phyloP scores from a whole-genome alignment of 2,113 vertebrate genomes.

The Conger conger region DNA sequence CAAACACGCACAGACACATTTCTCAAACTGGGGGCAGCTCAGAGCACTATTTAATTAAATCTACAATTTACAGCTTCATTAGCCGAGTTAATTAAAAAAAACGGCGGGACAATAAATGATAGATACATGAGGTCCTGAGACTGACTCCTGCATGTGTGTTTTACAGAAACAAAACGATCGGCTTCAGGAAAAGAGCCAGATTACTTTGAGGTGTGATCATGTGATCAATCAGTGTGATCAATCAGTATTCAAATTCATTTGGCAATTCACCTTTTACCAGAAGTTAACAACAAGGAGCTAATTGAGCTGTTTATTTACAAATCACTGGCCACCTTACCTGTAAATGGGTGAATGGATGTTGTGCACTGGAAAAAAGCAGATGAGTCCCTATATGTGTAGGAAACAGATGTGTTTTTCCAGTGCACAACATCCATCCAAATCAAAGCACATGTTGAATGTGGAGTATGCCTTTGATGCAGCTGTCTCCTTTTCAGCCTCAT shows the following conservation, averaged over 20 bases:
- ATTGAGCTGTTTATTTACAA: neutral
- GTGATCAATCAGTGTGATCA: neutral
- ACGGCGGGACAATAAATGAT: neutral
- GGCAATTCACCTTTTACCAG: neutral
- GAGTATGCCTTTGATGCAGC: neutral
- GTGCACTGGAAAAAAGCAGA: neutral
- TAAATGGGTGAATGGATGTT: neutral
- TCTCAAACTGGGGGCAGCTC: neutral
- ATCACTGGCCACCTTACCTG: neutral
- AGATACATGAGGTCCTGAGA: neutral
- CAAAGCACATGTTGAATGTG: neutral
- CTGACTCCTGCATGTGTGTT: neutral
- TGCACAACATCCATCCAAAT: too few relatives aligned
- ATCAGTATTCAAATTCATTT: neutral
- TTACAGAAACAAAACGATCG: neutral
- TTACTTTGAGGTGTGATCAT: too few relatives aligned
- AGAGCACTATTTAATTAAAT: neutral
- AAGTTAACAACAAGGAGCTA: neutral
- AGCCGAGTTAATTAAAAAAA: slow-evolving; percentile 22
- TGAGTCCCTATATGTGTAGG: neutral
- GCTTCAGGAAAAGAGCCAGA: neutral
- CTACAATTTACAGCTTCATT: slow-evolving; percentile 21
- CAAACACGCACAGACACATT: neutral
- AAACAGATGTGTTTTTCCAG: too few relatives aligned
- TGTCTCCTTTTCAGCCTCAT: too few relatives aligned